phyloP scores from a whole-genome alignment of 2,113 vertebrate species.

The Polypterus senegalus region DNA sequence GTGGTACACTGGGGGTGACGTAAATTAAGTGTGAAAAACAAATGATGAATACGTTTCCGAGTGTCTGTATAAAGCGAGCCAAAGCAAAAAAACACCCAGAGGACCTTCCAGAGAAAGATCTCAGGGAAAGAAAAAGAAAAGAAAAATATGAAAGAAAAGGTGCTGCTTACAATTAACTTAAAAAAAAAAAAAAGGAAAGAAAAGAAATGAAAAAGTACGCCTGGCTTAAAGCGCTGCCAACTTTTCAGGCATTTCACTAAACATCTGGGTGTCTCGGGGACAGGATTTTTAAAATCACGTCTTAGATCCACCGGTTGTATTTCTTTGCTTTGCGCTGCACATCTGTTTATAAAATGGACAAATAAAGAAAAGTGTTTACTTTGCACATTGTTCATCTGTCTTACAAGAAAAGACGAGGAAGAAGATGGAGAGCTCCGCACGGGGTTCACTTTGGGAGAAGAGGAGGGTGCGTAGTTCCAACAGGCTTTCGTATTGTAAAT shows the following conservation, averaged over 20 bases:
- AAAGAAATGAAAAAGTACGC: background rate
- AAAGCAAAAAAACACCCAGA: background rate
- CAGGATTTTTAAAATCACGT: background rate
- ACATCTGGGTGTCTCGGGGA: constrained; percentile 1
- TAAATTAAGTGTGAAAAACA: background rate
- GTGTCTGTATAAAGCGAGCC: background rate
- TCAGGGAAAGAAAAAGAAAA: too few relatives aligned
- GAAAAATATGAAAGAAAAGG: too few relatives aligned
- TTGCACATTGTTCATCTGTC: constrained; percentile 3
- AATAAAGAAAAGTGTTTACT: background rate
- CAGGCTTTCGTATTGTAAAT: too few relatives aligned
- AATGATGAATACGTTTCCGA: constrained; percentile 2
- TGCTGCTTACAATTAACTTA: too few relatives aligned
- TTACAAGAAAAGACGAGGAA: background rate
- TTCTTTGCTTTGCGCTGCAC: background rate
- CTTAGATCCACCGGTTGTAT: background rate
- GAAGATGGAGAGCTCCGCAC: too few relatives aligned
- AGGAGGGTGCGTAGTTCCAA: too few relatives aligned
- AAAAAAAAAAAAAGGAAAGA: too few relatives aligned
- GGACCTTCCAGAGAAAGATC: too few relatives aligned
- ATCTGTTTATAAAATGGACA: constrained; percentile 1
- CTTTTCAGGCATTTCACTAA: constrained; percentile 1
- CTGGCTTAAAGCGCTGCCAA: background rate
- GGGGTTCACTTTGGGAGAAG: too few relatives aligned
- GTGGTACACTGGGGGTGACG: background rate